Evolutionary conservation across 2,113 vertebrate genomes (phyloP).

Genomic region (Zosterops pallidus): DNA sequence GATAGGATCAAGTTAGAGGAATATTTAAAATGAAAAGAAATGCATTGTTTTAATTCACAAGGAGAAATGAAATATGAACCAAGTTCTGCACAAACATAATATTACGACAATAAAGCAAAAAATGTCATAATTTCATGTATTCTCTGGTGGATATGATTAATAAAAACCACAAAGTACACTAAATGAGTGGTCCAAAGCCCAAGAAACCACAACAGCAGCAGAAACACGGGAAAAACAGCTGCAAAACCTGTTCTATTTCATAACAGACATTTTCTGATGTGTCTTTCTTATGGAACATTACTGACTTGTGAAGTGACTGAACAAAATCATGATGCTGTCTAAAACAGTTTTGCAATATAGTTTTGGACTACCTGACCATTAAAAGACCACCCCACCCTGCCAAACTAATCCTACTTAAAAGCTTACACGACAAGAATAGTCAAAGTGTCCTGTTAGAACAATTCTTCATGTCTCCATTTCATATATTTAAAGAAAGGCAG

Average conservation of each 20-base stretch:
- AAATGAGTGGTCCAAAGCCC: not conserved
- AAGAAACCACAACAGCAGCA: not conserved
- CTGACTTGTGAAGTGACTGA: not conserved
- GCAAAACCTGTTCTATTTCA: not conserved
- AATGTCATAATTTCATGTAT: not conserved
- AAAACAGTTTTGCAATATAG: not conserved
- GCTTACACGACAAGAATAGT: not conserved
- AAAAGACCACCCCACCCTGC: not conserved
- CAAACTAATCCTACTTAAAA: not conserved
- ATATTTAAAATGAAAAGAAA: not conserved
- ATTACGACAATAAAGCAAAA: conserved; percentile 10
- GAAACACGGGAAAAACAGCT: not conserved
- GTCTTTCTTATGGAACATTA: not conserved
- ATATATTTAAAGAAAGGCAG: not conserved
- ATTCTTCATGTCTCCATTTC: not conserved
- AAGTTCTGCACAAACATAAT: not conserved
- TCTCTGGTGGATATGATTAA: not conserved
- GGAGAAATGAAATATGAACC: not conserved
- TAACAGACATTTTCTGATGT: not conserved
- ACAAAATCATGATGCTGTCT: not conserved
- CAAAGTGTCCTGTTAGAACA: not conserved
- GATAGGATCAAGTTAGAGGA: conserved; percentile 2
- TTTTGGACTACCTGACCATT: not conserved
- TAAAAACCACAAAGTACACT: not conserved
- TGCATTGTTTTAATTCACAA: not conserved